These are phyloP conservation scores for Ganaspis brasiliensis DNA, from an alignment of 2,888 invertebrate species.

Conservation along the genomic window DNA sequence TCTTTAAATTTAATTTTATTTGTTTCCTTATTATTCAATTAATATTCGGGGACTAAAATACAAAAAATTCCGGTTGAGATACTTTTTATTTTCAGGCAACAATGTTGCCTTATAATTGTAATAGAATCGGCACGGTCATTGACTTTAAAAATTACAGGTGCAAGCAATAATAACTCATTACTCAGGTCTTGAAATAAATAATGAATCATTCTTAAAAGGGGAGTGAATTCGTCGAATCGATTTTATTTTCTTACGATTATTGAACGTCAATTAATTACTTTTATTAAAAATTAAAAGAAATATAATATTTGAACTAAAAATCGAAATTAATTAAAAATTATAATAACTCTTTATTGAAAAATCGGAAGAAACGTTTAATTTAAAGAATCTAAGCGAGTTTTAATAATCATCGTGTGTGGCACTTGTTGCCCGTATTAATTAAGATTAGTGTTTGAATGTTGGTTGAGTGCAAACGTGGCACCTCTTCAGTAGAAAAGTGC, in stretches of 20 bases:
- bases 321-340: neutral
- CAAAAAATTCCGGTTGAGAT: too few species aligned
- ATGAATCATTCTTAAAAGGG: conserved; percentile 6
- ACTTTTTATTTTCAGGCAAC: neutral
- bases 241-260: neutral
- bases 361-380: neutral
- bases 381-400: too few species aligned
- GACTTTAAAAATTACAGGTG: conserved; percentile 28
- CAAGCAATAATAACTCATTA: conserved; percentile 23
- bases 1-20: too few species aligned
- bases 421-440: conserved; percentile 23
- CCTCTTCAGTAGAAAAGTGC: conserved; percentile 47
- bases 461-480: conserved; percentile 12
- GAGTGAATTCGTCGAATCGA: neutral
- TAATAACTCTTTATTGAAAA: neutral
- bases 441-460: conserved; percentile 19
- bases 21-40: too few species aligned
- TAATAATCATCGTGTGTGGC: neutral
- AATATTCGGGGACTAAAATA: too few species aligned
- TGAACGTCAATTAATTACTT: neutral
- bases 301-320: too few species aligned
- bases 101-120: neutral
- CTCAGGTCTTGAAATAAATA: conserved; percentile 19
- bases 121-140: conserved; percentile 22
- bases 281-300: neutral